phyloP scores from a whole-genome alignment of 2,113 vertebrate genomes.

The Hypanus sabinus region DNA sequence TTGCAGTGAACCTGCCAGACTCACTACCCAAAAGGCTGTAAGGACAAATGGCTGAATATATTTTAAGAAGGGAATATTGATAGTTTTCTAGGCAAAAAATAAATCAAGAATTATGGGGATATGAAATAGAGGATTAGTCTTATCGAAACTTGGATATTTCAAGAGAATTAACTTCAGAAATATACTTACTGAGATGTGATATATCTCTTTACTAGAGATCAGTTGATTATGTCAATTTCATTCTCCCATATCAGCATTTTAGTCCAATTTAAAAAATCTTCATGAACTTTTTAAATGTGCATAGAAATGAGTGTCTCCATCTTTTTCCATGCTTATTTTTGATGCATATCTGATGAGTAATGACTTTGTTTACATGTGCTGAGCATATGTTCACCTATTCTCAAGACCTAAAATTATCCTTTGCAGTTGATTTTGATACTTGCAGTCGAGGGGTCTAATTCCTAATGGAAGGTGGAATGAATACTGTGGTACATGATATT shows the following conservation, averaged over 20 bases:
- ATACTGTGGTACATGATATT: background rate
- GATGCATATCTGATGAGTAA: background rate
- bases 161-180: background rate
- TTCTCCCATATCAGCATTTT: background rate
- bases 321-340: background rate
- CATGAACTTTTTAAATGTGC: background rate
- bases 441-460: background rate
- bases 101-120: no score
- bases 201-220: background rate
- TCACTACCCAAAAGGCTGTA: no score
- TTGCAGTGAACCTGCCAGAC: no score
- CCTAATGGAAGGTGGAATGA: background rate
- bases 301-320: background rate
- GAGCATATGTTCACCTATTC: background rate
- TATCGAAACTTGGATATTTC: no score
- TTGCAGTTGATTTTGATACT: background rate
- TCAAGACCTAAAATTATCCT: background rate
- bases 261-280: background rate
- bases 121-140: no score
- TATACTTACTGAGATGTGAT: background rate
- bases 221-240: background rate
- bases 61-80: no score
- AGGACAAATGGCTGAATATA: no score
- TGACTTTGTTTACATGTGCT: background rate
- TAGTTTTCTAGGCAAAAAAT: no score